Conservation (phyloP, 1,140 invertebrate genomes). For the Orchestia grillus region DNA sequence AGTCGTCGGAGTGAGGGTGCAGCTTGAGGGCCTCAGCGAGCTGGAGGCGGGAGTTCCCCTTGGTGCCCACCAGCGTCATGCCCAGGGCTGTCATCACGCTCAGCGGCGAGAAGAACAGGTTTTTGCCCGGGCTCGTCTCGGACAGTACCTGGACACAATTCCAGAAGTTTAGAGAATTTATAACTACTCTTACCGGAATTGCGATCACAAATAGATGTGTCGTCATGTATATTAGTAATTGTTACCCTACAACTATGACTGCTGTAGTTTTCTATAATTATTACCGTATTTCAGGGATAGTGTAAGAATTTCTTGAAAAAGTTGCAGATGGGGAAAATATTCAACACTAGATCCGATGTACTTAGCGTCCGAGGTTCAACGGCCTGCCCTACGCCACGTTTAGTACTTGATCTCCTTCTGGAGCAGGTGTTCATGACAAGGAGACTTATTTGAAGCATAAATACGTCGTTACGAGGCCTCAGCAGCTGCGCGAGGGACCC, state of each 20-base stretch:
- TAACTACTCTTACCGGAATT: too few relatives aligned
- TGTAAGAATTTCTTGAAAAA: too few relatives aligned
- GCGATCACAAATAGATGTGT: too few relatives aligned
- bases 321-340: too few relatives aligned
- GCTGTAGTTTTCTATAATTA: too few relatives aligned
- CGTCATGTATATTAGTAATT: too few relatives aligned
- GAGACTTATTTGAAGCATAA: not conserved
- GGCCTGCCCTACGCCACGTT: too few relatives aligned
- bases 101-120: slow-evolving; percentile 59
- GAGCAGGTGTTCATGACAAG: not conserved
- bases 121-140: not conserved
- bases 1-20: slow-evolving; percentile 21
- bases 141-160: not conserved
- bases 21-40: not conserved
- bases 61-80: slow-evolving; percentile 51
- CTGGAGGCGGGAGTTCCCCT: not conserved
- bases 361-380: too few relatives aligned
- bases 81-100: slow-evolving; percentile 58
- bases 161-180: not conserved
- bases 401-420: not conserved
- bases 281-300: too few relatives aligned
- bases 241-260: too few relatives aligned
- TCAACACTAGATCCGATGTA: not conserved
- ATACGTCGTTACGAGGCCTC: not conserved
- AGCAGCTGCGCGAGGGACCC: not conserved